These are phyloP conservation scores for Stenodema calcarata DNA, from an alignment of 2,888 invertebrate species.

Conservation along the genomic window DNA sequence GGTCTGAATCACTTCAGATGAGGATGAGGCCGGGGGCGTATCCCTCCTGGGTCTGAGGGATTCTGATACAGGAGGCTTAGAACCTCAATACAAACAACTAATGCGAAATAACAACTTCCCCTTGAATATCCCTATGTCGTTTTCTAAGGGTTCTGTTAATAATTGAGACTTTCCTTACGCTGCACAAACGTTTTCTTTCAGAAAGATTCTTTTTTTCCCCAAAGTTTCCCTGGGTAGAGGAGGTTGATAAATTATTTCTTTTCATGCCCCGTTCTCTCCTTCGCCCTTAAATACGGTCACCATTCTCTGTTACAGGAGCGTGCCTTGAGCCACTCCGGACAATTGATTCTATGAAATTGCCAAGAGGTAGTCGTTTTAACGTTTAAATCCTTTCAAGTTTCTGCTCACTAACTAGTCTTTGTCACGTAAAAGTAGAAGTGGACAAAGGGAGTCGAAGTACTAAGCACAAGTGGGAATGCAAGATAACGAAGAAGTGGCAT, in stretches of 20 bases:
- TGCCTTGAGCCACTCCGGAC: slow-evolving; percentile 6
- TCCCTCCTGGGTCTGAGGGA: background rate
- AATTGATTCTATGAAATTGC: slow-evolving; percentile 15
- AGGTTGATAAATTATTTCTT: slow-evolving; percentile 26
- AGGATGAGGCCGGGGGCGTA: background rate
- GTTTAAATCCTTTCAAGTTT: background rate
- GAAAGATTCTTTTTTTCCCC: background rate
- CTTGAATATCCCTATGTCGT: background rate
- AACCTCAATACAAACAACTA: slow-evolving; percentile 43
- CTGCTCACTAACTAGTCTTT: background rate
- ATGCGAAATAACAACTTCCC: slow-evolving; percentile 38
- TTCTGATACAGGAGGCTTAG: slow-evolving; percentile 22
- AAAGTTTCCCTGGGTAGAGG: background rate
- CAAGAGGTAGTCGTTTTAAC: background rate
- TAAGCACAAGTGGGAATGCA: background rate
- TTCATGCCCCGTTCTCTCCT: background rate
- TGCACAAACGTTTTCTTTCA: background rate
- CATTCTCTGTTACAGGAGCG: background rate
- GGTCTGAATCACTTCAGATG: slow-evolving; percentile 28
- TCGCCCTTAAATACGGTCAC: slow-evolving; percentile 4
- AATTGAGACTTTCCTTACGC: background rate
- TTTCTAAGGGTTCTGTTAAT: background rate
- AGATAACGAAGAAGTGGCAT: background rate
- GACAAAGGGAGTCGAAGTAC: background rate
- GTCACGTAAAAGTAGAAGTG: background rate